Evolutionary conservation across 2,888 invertebrate genomes (phyloP).

Genomic region (Pammene aurita): DNA sequence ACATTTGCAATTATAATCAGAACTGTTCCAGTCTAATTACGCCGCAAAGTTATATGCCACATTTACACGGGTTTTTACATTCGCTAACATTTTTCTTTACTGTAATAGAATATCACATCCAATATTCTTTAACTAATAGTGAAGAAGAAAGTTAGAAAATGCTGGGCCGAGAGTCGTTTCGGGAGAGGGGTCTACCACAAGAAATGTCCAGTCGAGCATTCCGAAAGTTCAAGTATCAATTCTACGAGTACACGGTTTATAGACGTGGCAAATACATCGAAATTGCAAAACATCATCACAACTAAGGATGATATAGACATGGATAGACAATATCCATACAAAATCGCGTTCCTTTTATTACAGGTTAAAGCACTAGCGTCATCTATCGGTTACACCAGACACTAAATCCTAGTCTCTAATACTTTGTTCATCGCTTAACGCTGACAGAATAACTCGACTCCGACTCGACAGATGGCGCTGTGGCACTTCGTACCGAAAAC

Average conservation of each 20-base stretch:
- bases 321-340: no score
- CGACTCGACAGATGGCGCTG: no score
- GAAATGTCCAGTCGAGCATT: slow-evolving; percentile 30
- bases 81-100: slow-evolving; percentile 37
- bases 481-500: no score
- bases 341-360: no score
- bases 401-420: no score
- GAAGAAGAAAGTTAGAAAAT: slow-evolving; percentile 39
- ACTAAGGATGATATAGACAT: no score
- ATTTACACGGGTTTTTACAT: slow-evolving; percentile 30
- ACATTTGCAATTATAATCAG: slow-evolving; percentile 32
- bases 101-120: slow-evolving; percentile 4
- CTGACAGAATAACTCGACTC: no score
- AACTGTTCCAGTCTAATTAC: slow-evolving; percentile 14
- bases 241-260: slow-evolving; percentile 35
- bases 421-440: no score
- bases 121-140: slow-evolving; percentile 2
- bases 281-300: slow-evolving; percentile 20
- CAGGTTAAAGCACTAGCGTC: no score
- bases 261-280: slow-evolving; percentile 12
- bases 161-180: slow-evolving; percentile 26
- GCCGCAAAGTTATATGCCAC: slow-evolving; percentile 28
- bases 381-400: no score
- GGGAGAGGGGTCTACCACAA: slow-evolving; percentile 34
- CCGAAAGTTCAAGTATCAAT: slow-evolving; percentile 24